A percentile compares a stretch with the other conserved stretches of the same genome.
phyloP scores from a whole-genome alignment of 2,797 vertebrate genomes.

The Myotis vivesi region DNA sequence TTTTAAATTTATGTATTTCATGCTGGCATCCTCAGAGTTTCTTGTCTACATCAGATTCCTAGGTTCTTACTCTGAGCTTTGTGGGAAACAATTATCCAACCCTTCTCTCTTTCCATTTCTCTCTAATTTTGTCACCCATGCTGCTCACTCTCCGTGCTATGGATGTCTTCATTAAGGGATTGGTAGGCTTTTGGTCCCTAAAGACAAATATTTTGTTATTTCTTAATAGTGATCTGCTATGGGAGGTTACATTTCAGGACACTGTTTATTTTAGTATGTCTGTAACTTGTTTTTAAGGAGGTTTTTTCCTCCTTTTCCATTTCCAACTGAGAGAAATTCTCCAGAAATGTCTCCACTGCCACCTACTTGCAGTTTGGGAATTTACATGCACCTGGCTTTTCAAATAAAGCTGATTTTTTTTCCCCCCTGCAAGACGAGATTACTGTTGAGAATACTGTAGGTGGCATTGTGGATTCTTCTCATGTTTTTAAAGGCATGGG shows the following conservation, averaged over 20 bases:
- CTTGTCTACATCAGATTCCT: slow-evolving; percentile 22
- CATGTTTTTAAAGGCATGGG: slow-evolving; percentile 55
- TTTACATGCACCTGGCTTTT: slow-evolving; percentile 68
- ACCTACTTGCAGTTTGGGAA: slow-evolving; percentile 83
- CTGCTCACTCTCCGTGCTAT: slow-evolving; percentile 58
- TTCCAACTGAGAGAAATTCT: slow-evolving; percentile 79
- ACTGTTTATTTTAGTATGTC: slow-evolving; percentile 79
- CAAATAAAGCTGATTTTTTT: slow-evolving; percentile 50
- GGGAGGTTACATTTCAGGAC: slow-evolving; percentile 78
- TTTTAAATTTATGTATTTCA: slow-evolving; percentile 44
- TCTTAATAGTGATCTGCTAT: slow-evolving; percentile 77
- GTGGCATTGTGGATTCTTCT: slow-evolving; percentile 72
- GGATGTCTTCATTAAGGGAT: slow-evolving; percentile 75
- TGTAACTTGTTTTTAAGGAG: slow-evolving; percentile 73
- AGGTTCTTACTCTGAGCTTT: slow-evolving; percentile 65
- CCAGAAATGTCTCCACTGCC: slow-evolving; percentile 86
- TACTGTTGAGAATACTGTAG: slow-evolving; percentile 59
- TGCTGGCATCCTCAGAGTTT: background rate
- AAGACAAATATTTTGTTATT: slow-evolving; percentile 80
- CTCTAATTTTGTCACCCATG: slow-evolving; percentile 40
- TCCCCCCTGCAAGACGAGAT: slow-evolving; percentile 49
- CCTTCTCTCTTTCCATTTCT: slow-evolving; percentile 51
- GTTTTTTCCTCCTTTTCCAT: slow-evolving; percentile 50
- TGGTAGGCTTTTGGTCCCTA: slow-evolving; percentile 70
- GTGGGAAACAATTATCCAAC: slow-evolving; percentile 53